A percentile compares a stretch with the other conserved stretches of the same genome.
Conservation (phyloP, 2,888 invertebrate species). For the Timema cristinae region DNA sequence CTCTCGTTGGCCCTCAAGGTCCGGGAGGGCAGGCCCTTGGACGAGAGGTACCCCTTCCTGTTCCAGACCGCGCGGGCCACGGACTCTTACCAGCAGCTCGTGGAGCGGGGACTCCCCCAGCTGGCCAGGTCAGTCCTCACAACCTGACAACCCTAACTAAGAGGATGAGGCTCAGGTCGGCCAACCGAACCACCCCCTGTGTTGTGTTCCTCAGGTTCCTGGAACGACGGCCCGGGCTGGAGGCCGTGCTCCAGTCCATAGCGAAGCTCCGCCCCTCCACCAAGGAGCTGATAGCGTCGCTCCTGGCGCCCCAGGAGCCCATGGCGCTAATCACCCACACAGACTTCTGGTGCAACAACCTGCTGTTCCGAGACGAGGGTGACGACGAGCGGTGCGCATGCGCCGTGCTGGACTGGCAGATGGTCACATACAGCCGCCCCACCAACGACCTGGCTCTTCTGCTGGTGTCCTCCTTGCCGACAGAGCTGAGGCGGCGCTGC, state of each 20-base stretch:
- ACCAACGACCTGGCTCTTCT: conserved; percentile 75
- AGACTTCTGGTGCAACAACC: conserved; percentile 80
- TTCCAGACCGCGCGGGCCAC: conserved; percentile 76
- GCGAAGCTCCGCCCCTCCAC: conserved; percentile 59
- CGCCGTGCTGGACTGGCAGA: conserved; percentile 77
- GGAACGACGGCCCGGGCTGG: conserved; percentile 60
- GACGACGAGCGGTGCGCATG: conserved; percentile 52
- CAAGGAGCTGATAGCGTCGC: conserved; percentile 65
- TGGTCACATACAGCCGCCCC: conserved; percentile 72
- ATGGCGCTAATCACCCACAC: conserved; percentile 74
- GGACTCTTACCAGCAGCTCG: conserved; percentile 73
- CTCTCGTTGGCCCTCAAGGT: conserved; percentile 61
- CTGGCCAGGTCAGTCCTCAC: conserved; percentile 46
- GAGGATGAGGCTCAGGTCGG: not conserved
- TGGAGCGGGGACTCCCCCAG: conserved; percentile 72
- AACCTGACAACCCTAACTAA: not conserved
- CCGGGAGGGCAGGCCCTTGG: conserved; percentile 45
- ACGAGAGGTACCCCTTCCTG: conserved; percentile 60
- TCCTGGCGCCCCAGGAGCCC: conserved; percentile 68
- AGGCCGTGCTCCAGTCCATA: conserved; percentile 58
- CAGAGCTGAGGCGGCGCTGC: conserved; percentile 62
- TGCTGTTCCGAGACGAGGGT: conserved; percentile 55
- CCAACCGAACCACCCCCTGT: not conserved
- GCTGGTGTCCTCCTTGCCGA: conserved; percentile 67
- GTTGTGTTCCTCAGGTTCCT: conserved; percentile 53